phyloP scores from a whole-genome alignment of 2,113 vertebrate genomes.

The Xenopus laevis region DNA sequence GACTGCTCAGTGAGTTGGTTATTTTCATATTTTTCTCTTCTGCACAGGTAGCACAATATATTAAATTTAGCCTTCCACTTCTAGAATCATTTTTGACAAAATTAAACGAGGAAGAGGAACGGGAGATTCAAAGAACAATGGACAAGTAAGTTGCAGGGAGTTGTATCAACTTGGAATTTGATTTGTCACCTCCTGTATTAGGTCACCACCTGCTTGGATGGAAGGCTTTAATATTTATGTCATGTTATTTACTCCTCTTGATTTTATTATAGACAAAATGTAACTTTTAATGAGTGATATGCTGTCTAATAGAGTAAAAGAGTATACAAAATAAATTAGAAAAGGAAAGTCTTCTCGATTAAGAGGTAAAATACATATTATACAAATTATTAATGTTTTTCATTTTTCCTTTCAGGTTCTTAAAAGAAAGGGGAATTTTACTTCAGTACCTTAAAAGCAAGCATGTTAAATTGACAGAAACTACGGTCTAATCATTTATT shows the following conservation, averaged over 20 bases:
- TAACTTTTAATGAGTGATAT: too few relatives aligned
- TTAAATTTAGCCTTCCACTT: constrained; percentile 80
- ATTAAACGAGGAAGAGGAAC: constrained; percentile 76
- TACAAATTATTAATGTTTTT: background rate
- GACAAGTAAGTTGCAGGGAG: constrained; percentile 65
- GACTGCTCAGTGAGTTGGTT: background rate
- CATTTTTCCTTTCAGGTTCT: constrained; percentile 64
- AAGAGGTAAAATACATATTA: too few relatives aligned
- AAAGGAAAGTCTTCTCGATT: too few relatives aligned
- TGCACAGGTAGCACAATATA: constrained; percentile 84
- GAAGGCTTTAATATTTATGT: background rate
- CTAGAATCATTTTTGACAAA: constrained; percentile 77
- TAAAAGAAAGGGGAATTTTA: constrained; percentile 66
- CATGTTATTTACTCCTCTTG: background rate
- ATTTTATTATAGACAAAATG: background rate
- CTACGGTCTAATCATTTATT: constrained; percentile 63
- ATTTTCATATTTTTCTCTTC: background rate
- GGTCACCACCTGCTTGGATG: too few relatives aligned
- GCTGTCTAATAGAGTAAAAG: too few relatives aligned
- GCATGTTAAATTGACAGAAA: constrained; percentile 70
- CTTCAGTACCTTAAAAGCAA: constrained; percentile 63
- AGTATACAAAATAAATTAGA: too few relatives aligned
- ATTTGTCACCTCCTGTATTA: too few relatives aligned
- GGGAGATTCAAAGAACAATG: constrained; percentile 69
- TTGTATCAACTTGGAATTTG: too few relatives aligned